phyloP scores from a whole-genome alignment of 2,888 invertebrate genomes.

The Bombylius discolor region DNA sequence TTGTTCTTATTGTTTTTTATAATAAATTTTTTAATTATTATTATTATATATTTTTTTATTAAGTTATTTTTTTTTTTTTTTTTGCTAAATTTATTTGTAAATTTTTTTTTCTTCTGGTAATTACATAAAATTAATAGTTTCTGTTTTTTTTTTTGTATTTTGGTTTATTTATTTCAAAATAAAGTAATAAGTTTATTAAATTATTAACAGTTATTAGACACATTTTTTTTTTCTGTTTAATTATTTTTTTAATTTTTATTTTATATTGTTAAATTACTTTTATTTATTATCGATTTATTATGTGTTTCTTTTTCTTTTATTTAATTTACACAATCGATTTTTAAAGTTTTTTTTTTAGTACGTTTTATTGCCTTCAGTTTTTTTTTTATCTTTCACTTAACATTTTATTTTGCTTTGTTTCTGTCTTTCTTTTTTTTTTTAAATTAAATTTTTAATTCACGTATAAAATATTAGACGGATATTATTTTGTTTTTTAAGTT shows the following conservation, averaged over 20 bases:
- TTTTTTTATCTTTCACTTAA: too few species aligned
- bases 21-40: background rate
- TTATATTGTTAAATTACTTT: too few species aligned
- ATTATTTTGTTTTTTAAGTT: too few species aligned
- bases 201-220: constrained; percentile 2
- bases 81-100: background rate
- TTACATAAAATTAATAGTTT: background rate
- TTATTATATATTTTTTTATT: background rate
- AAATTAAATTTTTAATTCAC: constrained; percentile 1
- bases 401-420: too few species aligned
- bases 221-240: background rate
- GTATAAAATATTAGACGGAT: too few species aligned
- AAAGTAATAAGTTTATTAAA: background rate
- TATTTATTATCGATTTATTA: background rate
- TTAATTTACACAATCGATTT: background rate
- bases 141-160: background rate
- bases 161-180: background rate
- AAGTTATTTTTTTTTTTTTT: background rate
- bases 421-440: constrained; percentile 4
- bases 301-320: constrained; percentile 1
- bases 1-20: background rate
- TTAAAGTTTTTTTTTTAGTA: too few species aligned
- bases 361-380: too few species aligned
- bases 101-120: background rate
- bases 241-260: background rate